phyloP scores from a whole-genome alignment of 1,140 invertebrate genomes.

The Thaumetopoea pityocampa region DNA sequence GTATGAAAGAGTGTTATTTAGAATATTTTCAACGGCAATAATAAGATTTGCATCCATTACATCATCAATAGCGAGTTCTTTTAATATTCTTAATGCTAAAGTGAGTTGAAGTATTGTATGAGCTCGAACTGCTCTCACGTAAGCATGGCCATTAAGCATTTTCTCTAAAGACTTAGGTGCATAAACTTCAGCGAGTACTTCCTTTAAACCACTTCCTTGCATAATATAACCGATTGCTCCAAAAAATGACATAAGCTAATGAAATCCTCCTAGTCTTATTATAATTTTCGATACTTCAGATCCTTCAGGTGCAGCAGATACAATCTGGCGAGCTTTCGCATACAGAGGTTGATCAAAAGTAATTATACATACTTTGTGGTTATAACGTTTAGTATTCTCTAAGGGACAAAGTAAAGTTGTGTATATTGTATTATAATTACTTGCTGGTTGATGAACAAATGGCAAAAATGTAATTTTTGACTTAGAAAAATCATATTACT shows the following conservation, averaged over 20 bases:
- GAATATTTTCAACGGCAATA: slow-evolving; percentile 39
- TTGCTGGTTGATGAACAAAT: slow-evolving; percentile 53
- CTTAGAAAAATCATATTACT: slow-evolving; percentile 20
- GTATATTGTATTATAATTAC: slow-evolving; percentile 41
- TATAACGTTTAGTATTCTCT: slow-evolving; percentile 27
- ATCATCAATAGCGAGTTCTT: slow-evolving; percentile 30
- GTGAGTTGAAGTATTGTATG: slow-evolving; percentile 45
- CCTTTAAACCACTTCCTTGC: slow-evolving; percentile 53
- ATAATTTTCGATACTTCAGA: slow-evolving; percentile 37
- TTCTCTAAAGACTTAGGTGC: slow-evolving; percentile 49
- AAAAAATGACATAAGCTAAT: slow-evolving; percentile 60
- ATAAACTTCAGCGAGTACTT: slow-evolving; percentile 42
- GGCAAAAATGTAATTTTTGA: slow-evolving; percentile 47
- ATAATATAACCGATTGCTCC: slow-evolving; percentile 57
- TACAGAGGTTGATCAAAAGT: slow-evolving; percentile 64
- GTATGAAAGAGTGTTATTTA: slow-evolving; percentile 35
- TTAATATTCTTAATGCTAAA: slow-evolving; percentile 37
- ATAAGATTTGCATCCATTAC: slow-evolving; percentile 32
- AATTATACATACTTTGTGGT: slow-evolving; percentile 32
- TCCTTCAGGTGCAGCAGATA: slow-evolving; percentile 32
- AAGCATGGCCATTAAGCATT: slow-evolving; percentile 45
- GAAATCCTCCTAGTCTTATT: slow-evolving; percentile 51
- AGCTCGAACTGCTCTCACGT: slow-evolving; percentile 44
- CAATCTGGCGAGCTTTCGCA: slow-evolving; percentile 63
- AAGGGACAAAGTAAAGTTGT: slow-evolving; percentile 50